Evolutionary conservation across 2,888 invertebrate genomes (phyloP).

Genomic region (Lepidonotus clava): DNA sequence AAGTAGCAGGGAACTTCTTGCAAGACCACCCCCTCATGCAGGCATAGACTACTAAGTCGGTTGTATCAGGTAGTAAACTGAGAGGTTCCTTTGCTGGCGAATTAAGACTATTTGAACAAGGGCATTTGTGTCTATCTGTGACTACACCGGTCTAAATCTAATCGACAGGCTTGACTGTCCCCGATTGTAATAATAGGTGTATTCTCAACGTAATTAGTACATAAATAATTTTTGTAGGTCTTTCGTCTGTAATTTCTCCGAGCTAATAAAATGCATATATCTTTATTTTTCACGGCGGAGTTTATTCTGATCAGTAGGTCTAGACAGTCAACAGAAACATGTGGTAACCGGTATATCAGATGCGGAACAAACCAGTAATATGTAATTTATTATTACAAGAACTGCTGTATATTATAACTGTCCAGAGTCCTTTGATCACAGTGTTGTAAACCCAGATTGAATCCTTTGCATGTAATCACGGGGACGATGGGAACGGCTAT

Average conservation of each 20-base stretch:
- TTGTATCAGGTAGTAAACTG: neutral
- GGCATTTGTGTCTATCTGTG: neutral
- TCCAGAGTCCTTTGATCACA: conserved; percentile 47
- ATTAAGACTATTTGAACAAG: neutral
- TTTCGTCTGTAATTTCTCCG: conserved; percentile 38
- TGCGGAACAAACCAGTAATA: conserved; percentile 12
- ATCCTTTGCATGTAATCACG: conserved; percentile 14
- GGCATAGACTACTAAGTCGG: neutral
- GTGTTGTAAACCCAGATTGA: conserved; percentile 45
- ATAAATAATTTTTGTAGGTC: neutral
- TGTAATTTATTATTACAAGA: conserved; percentile 49
- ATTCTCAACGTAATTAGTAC: neutral
- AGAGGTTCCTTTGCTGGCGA: neutral
- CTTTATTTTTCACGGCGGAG: conserved; percentile 15
- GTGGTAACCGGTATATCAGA: conserved; percentile 41
- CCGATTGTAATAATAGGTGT: conserved; percentile 22
- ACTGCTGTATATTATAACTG: conserved; percentile 49
- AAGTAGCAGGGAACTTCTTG: conserved; percentile 36
- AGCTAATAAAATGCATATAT: conserved; percentile 28
- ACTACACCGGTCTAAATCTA: conserved; percentile 23
- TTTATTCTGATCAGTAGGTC: conserved; percentile 26
- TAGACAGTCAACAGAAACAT: conserved; percentile 14
- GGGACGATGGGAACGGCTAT: conserved; percentile 31
- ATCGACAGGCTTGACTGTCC: conserved; percentile 35
- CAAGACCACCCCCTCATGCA: conserved; percentile 45